Evolutionary conservation across 1,140 invertebrate genomes (phyloP), one percentile per base, ranked within the genome.

Genomic region (Temnothorax nylanderi): DNA sequence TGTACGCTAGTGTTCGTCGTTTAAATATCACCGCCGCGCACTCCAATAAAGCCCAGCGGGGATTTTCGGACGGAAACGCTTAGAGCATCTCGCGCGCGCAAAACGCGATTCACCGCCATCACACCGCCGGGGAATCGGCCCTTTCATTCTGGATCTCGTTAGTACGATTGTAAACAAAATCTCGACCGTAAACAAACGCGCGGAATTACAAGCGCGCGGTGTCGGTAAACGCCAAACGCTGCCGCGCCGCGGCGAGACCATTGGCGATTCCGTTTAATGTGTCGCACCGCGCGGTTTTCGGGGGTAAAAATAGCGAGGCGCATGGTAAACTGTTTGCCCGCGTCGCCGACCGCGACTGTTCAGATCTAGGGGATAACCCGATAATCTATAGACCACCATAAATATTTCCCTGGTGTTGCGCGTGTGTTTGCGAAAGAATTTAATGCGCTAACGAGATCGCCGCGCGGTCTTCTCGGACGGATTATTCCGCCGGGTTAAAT

Each of bases 91-190:
- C 80, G 60, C 78, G 78, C 65, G 78, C 78, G 78, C 80, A 60
- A 72, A 56, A 60, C 69, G 80, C 41, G 80, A 82, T 82, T 82
- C 77, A 67, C 80, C 80, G 37, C 32, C 41, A 60, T 77, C 75
- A 44, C 56, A 67, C 62, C 77, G 80, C 26, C 69, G 41, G 67
- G 41, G 32, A 60, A 60, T 75, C 69, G 41, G 78, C 54, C 54
- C 80, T 74, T 84, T 84, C 80, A 84, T 84, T 84, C 80, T 84
- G 80, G 80, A 84, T 84, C 80, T 84, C 80, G 80, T 84, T 84
- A 84, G 80, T 84, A 74, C 80, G 67, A 84, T 84, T 84, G 80
- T 84, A 84, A 84, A 84, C 80, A 84, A 84, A 84, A 84, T 84
- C 80, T 75, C 80, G 80, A 75, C 80, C 69, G 80, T 84, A 84